A percentile compares a stretch with the other conserved stretches of the same genome.
Conservation (phyloP, 2,113 vertebrate species). For the Notothenia coriiceps region DNA sequence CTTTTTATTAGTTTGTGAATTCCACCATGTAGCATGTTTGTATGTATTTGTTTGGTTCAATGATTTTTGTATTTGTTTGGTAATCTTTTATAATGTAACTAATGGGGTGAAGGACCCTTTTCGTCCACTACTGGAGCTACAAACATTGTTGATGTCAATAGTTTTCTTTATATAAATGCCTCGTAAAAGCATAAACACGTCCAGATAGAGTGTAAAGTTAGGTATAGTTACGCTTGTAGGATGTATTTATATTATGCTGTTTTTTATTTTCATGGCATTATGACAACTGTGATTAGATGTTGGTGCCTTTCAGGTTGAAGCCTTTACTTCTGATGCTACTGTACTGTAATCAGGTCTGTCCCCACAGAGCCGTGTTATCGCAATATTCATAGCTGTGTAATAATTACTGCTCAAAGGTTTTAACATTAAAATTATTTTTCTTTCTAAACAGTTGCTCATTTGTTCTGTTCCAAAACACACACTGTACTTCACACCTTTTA, state of each 20-base stretch:
- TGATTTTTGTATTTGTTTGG: slow-evolving; percentile 54
- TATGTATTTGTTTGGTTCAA: slow-evolving; percentile 60
- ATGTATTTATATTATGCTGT: slow-evolving; percentile 41
- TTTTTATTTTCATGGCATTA: slow-evolving; percentile 44
- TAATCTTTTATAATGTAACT: slow-evolving; percentile 61
- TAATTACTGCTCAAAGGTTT: slow-evolving; percentile 61
- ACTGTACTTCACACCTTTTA: background rate
- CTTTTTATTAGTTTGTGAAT: slow-evolving; percentile 36
- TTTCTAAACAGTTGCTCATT: slow-evolving; percentile 35
- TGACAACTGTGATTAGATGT: slow-evolving; percentile 71
- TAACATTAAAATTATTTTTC: slow-evolving; percentile 72
- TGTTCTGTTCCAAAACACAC: background rate
- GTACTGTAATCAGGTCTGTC: slow-evolving; percentile 73
- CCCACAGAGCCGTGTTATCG: slow-evolving; percentile 45
- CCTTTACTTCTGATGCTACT: slow-evolving; percentile 65
- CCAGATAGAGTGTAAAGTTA: slow-evolving; percentile 22
- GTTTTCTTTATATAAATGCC: slow-evolving; percentile 52
- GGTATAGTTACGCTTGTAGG: slow-evolving; percentile 2
- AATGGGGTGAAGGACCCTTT: slow-evolving; percentile 49
- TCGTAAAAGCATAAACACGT: slow-evolving; percentile 41
- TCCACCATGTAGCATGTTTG: slow-evolving; percentile 65
- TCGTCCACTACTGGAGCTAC: slow-evolving; percentile 48
- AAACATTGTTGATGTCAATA: slow-evolving; percentile 18
- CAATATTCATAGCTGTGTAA: slow-evolving; percentile 63
- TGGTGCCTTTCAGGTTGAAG: slow-evolving; percentile 76